A percentile compares a stretch with the other conserved stretches of the same genome.
Evolutionary conservation across 2,113 vertebrate species (phyloP).

Genomic region (Rhodinocichla rosea): DNA sequence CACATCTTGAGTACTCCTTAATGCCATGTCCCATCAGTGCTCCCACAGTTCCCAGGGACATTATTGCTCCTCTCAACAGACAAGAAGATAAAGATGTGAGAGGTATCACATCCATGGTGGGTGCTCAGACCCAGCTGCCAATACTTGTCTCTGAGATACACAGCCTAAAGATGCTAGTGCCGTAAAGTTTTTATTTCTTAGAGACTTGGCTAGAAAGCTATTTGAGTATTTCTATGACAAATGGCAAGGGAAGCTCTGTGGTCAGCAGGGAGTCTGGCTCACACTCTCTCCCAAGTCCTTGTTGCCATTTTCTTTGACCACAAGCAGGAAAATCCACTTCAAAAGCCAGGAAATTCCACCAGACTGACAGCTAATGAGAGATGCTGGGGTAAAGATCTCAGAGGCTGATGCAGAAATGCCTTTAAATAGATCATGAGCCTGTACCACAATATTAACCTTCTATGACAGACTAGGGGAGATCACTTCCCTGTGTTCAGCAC

Average conservation of each 20-base stretch:
- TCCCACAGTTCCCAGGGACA: background rate
- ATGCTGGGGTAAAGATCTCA: background rate
- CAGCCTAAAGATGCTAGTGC: background rate
- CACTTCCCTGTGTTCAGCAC: background rate
- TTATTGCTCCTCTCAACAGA: background rate
- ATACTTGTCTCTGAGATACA: background rate
- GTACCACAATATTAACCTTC: constrained; percentile 18
- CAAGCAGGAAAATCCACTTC: constrained; percentile 18
- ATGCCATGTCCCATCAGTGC: background rate
- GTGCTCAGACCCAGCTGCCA: background rate
- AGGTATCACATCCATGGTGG: background rate
- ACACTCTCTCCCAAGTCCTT: background rate
- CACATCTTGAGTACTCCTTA: background rate
- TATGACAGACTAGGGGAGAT: background rate
- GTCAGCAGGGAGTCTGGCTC: background rate
- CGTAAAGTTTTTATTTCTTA: background rate
- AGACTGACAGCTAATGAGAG: constrained; percentile 33
- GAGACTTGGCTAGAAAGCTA: background rate
- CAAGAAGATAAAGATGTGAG: background rate
- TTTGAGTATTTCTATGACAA: background rate
- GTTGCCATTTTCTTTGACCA: background rate
- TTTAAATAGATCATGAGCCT: constrained; percentile 21
- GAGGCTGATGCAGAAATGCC: background rate
- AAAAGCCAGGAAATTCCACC: constrained; percentile 38
- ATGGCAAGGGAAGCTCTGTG: background rate